Evolutionary conservation across 2,888 invertebrate species (phyloP).

Genomic region (Baronia brevicornis): DNA sequence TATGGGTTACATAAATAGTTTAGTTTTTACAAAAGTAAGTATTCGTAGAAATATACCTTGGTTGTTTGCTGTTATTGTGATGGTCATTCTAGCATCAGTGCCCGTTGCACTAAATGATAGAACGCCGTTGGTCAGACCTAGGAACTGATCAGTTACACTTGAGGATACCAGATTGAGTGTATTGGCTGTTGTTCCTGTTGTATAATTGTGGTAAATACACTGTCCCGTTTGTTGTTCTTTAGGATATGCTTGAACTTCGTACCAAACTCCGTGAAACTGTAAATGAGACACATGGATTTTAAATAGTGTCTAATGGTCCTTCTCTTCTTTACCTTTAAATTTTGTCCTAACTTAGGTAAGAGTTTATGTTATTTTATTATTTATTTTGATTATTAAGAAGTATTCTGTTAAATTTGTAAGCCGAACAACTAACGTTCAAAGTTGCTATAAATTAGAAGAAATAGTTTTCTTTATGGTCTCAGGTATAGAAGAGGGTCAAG

Average conservation of each 20-base stretch:
- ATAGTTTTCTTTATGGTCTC: too few species aligned
- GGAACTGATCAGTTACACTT: conserved; percentile 36
- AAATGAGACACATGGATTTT: conserved; percentile 12
- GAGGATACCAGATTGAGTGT: conserved; percentile 34
- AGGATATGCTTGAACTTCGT: conserved; percentile 29
- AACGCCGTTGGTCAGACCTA: conserved; percentile 25
- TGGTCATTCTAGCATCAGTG: conserved; percentile 35
- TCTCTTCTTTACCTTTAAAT: too few species aligned
- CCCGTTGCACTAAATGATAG: conserved; percentile 29
- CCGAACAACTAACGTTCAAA: too few species aligned
- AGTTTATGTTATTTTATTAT: too few species aligned
- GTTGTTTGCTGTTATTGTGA: conserved; percentile 29
- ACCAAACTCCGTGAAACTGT: conserved; percentile 27
- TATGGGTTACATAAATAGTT: background rate
- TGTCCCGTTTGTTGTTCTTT: conserved; percentile 40
- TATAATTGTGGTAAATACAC: conserved; percentile 41
- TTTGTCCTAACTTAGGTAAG: too few species aligned
- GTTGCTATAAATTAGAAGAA: too few species aligned
- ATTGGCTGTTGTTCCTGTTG: conserved; percentile 18
- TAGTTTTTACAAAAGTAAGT: background rate
- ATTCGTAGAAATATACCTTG: conserved; percentile 27
- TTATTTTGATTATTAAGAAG: too few species aligned
- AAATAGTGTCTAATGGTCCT: too few species aligned
- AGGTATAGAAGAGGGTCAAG: too few species aligned
- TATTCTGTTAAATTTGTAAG: too few species aligned